Evolutionary conservation across 1,140 invertebrate species (phyloP), one percentile per base, ranked within the genome.

Genomic region (Meloidogyne hapla): DNA sequence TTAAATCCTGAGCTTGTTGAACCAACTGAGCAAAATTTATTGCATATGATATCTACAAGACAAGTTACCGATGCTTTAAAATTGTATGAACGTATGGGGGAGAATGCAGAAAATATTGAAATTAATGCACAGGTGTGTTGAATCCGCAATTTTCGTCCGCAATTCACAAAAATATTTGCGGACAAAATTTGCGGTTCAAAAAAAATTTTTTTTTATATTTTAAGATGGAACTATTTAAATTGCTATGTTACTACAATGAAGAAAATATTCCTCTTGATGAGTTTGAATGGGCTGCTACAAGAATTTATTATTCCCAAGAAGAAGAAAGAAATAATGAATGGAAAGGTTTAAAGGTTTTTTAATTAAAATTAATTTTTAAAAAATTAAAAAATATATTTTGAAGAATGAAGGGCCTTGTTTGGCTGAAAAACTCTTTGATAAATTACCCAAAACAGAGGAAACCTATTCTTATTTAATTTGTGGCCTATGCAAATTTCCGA

Each of bases 191-290:
- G 26, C 15, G 18, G 38, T 25, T 62, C 1, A 63, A 70, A 1
- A 13, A 33, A 75, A 75, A 74, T 38, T 28, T 4, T 40, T 45
- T 38, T 76, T 63, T n/a, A 75, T 74, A 13, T 77, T 70, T 70
- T 70, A 18, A 82, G 71, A 38, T 56, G 18, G 61, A 77, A 4
- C 23, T 83, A 8, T 83, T 83, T 69, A 40, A 65, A 45, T 38
- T 84, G 21, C 40, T 67, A 40, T 78, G 48, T 21, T 83, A 79
- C 65, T 83, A 82, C 28, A 83, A 84, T 68, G 79, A 40, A 18
- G 28, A 81, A 67, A 56, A 84, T 73, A 25, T 75, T 12, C 81
- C 81, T 21, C 65, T 80, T 6, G n/a, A 42, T 1, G 81, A 83
- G 40, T 56, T 66, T 42, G 63, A 83, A 70, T 84, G 81, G 81